Percentiles rank a stretch among this genome's conserved stretches.
These are phyloP conservation scores for Podotricha telesiphe DNA, from an alignment of 2,888 invertebrate genomes.

Conservation along the genomic window DNA sequence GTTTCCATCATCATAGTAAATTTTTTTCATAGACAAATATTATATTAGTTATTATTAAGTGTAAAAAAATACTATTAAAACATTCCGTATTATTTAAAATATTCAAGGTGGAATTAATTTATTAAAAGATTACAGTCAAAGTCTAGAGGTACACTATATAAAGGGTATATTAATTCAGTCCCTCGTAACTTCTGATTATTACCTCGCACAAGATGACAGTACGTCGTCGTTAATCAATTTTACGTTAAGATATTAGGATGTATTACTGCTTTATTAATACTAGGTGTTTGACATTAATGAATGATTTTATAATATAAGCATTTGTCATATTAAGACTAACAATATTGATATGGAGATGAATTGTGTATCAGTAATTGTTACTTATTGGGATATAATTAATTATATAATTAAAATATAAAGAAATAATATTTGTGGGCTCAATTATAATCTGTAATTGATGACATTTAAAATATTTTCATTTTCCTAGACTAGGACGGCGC, in stretches of 20 bases:
- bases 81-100: too few relatives aligned
- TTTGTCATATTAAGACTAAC: constrained; percentile 18
- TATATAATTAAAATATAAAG: not conserved
- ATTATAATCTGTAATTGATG: not conserved
- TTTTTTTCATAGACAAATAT: too few relatives aligned
- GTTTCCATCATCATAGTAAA: constrained; percentile 8
- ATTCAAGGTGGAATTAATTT: not conserved
- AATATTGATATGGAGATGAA: constrained; percentile 7
- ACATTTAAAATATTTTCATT: too few relatives aligned
- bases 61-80: too few relatives aligned
- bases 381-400: not conserved
- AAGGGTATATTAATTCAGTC: constrained; percentile 17
- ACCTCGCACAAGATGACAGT: constrained; percentile 19
- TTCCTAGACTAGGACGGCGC: too few relatives aligned
- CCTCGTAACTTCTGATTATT: constrained; percentile 28
- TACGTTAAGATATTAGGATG: constrained; percentile 17
- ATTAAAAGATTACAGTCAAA: constrained; percentile 11
- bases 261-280: constrained; percentile 22
- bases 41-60: too few relatives aligned
- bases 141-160: constrained; percentile 8
- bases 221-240: constrained; percentile 27
- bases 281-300: constrained; percentile 14
- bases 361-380: not conserved
- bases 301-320: constrained; percentile 1
- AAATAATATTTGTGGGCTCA: not conserved